Evolutionary conservation across 2,888 invertebrate genomes (phyloP), one percentile per base, ranked within the genome.

Genomic region (Agonopterix subpropinquella): DNA sequence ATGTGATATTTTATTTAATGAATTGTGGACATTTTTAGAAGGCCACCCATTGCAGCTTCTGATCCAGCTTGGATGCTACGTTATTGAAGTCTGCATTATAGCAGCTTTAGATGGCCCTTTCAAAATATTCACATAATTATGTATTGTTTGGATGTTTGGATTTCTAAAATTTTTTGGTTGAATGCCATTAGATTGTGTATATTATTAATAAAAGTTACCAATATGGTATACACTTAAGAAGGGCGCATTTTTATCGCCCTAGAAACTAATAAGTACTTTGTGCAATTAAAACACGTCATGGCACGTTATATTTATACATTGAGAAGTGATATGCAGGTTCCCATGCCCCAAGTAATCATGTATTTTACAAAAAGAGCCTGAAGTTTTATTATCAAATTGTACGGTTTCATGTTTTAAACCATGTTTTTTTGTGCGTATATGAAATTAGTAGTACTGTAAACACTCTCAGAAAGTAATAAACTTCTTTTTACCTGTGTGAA

Each of bases 1-100:
- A 80, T 85, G 85, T 86, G 85, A 86, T 86, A 85, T 83, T 81
- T 80, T 81, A 62, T 73, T 77, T 75, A 74, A 28, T 28, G 28
- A 28, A 28, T 28, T 18, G 18, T 18, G 18, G 18, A 18, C 18
- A 18, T 18, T 18, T 3, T 18, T 3, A 18, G 18, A 18, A 28
- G 28, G 28, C 28, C 28, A 28, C 28, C 28, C 28, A 28, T 5
- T 5, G 28, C 28, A 28, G 28, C 28, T 28, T 28, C 28, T 4
- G 7, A 1, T 28, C 4, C 7, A 7, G 28, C 28, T 28, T 7
- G 5, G 28, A 28, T 28, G 28, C 28, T 28, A 28, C 7, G 28
- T 28, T 28, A 28, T 28, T 1, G 4, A 18, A 4, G 1, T n/a
- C 18, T 18, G 18, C 18, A 4, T 18, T 28, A 28, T 28, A 28